Conservation (phyloP, 2,113 vertebrate genomes). For the Cinclus cinclus region DNA sequence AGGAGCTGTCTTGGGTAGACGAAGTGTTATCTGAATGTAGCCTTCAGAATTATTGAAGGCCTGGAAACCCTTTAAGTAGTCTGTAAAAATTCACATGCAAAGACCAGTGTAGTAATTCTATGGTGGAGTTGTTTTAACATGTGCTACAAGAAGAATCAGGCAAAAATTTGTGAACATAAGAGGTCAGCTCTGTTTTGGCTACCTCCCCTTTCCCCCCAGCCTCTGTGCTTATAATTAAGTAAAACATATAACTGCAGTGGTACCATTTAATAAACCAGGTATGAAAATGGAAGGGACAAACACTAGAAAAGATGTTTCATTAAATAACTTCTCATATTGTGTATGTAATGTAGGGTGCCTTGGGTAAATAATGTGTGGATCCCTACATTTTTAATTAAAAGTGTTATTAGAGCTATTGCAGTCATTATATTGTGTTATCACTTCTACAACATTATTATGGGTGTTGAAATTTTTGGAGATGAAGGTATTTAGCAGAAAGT, state of each 20-base stretch:
- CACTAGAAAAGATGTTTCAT: not conserved
- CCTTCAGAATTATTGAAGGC: not conserved
- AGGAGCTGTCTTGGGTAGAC: not conserved
- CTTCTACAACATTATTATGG: not conserved
- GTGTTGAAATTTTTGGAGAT: not conserved
- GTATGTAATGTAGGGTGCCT: not conserved
- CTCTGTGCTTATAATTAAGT: not conserved
- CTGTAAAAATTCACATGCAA: not conserved
- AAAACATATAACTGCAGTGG: not conserved
- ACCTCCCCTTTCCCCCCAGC: fast-evolving
- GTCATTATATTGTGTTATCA: not conserved
- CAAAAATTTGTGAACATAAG: not conserved
- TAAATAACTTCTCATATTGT: not conserved
- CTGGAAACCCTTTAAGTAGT: not conserved
- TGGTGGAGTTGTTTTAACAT: not conserved
- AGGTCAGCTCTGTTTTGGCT: not conserved
- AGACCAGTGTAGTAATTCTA: not conserved
- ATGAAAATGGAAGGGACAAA: not conserved
- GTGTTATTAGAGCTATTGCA: not conserved
- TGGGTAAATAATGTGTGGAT: not conserved
- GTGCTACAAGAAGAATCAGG: not conserved
- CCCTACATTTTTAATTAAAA: not conserved
- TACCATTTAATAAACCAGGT: not conserved
- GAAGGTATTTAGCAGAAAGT: not conserved
- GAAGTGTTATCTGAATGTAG: not conserved